A percentile compares a stretch with the other conserved stretches of the same genome.
Conservation (phyloP, 2,888 invertebrate species). For the Lutraria lutraria region DNA sequence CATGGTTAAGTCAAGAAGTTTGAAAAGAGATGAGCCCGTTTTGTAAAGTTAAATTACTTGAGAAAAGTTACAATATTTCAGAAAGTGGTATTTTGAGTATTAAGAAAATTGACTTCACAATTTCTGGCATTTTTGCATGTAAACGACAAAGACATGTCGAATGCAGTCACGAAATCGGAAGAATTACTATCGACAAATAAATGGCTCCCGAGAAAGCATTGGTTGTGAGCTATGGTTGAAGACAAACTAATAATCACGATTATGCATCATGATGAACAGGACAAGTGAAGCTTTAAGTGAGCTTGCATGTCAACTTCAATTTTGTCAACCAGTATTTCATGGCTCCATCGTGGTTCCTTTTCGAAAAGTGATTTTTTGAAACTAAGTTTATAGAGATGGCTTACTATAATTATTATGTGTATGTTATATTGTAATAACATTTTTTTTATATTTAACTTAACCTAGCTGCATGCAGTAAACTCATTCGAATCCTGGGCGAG, state of each 20-base stretch:
- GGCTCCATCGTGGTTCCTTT: neutral
- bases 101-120: neutral
- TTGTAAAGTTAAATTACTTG: slow-evolving; percentile 54
- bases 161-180: neutral
- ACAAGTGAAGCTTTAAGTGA: neutral
- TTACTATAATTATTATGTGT: neutral
- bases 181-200: slow-evolving; percentile 8
- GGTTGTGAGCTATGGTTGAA: neutral
- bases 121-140: slow-evolving; percentile 4
- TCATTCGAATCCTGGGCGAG: too few relatives aligned
- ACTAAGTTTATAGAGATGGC: neutral
- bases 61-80: slow-evolving; percentile 48
- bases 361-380: neutral
- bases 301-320: neutral
- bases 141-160: neutral
- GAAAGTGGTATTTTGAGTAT: slow-evolving; percentile 39
- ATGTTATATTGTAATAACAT: neutral
- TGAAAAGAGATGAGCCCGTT: slow-evolving; percentile 47
- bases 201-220: neutral
- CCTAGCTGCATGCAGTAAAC: too few relatives aligned
- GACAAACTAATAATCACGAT: neutral
- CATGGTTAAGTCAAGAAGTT: slow-evolving; percentile 41
- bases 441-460: too few relatives aligned
- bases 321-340: neutral
- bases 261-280: neutral